Evolutionary conservation across 2,888 invertebrate genomes (phyloP).

Genomic region (Caenorhabditis sp.): DNA sequence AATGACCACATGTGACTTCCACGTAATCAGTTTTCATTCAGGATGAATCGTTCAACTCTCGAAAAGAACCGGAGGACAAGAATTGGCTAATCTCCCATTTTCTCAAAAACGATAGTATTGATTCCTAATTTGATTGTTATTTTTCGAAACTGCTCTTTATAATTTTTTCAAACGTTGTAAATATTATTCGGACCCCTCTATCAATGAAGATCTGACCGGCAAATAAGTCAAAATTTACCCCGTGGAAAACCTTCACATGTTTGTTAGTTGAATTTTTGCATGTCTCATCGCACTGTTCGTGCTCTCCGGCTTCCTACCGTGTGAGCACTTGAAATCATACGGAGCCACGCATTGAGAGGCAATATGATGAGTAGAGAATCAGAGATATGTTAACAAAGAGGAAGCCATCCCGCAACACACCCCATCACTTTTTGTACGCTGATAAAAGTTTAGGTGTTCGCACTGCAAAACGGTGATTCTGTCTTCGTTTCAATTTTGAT

Average conservation of each 20-base stretch:
- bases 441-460: conserved; percentile 31
- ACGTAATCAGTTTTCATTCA: no score
- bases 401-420: conserved; percentile 36
- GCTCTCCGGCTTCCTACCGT: conserved; percentile 48
- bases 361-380: conserved; percentile 18
- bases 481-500: conserved; percentile 8
- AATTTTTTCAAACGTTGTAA: no score
- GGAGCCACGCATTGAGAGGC: conserved; percentile 25
- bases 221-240: no score
- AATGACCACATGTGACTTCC: no score
- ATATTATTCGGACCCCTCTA: no score
- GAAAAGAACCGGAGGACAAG: background rate
- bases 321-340: conserved; percentile 63
- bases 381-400: conserved; percentile 57
- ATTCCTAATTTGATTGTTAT: background rate
- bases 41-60: background rate
- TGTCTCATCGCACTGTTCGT: conserved; percentile 12
- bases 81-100: background rate
- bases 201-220: no score
- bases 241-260: background rate
- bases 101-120: background rate
- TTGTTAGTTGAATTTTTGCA: conserved; percentile 4
- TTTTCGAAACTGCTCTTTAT: no score
- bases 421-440: conserved; percentile 2
- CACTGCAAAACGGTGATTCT: conserved; percentile 7